Conservation (phyloP, 2,113 vertebrate genomes). For the Plectropomus leopardus region DNA sequence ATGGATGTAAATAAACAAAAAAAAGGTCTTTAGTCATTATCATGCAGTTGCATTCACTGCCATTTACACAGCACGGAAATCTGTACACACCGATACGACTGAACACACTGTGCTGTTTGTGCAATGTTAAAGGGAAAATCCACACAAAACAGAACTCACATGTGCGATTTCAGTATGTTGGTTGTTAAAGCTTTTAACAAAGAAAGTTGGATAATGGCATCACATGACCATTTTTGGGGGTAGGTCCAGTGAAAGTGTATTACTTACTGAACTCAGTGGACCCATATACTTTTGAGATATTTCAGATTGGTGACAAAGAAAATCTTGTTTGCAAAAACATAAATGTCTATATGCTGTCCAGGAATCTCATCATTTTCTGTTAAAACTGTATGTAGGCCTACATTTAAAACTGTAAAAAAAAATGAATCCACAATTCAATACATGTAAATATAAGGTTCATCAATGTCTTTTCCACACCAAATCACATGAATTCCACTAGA, state of each 20-base stretch:
- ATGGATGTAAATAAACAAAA: constrained; percentile 18
- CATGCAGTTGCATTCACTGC: constrained; percentile 66
- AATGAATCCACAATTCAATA: too few species aligned
- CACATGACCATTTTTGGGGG: not conserved
- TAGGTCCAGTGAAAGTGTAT: not conserved
- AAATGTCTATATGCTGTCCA: too few species aligned
- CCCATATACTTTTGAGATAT: not conserved
- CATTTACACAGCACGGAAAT: constrained; percentile 32
- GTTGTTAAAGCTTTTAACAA: not conserved
- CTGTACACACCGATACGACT: constrained; percentile 28
- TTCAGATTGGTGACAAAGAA: not conserved
- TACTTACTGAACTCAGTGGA: not conserved
- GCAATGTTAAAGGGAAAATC: constrained; percentile 35
- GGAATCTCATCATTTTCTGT: too few species aligned
- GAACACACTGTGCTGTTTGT: constrained; percentile 19
- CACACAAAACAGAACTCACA: constrained; percentile 33
- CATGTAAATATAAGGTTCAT: too few species aligned
- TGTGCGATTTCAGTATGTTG: not conserved
- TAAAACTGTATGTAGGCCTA: too few species aligned
- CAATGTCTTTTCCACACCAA: too few species aligned
- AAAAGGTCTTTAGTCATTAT: constrained; percentile 29
- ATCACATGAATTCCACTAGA: too few species aligned
- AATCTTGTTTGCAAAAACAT: not conserved
- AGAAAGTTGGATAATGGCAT: not conserved
- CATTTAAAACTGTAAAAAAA: too few species aligned